Percentiles rank a stretch among this genome's conserved stretches.
phyloP scores from a whole-genome alignment of 2,888 invertebrate genomes.

The Tetropium fuscum region DNA sequence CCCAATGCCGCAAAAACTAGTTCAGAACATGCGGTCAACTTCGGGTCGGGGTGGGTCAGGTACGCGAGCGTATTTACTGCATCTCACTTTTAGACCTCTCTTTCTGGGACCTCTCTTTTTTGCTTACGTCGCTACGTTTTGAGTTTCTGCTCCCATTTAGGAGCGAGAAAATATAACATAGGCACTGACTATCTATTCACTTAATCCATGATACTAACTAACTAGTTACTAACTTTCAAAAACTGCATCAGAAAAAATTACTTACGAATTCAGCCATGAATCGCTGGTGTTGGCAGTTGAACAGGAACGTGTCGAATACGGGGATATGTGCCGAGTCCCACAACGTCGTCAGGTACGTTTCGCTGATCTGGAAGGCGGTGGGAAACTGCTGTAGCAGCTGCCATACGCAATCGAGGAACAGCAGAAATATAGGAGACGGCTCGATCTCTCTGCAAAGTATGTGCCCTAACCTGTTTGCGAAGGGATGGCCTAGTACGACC shows the following conservation, averaged over 20 bases:
- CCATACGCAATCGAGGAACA: constrained; percentile 95
- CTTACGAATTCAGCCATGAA: constrained; percentile 75
- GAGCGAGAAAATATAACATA: not conserved
- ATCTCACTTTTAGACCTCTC: no score
- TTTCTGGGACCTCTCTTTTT: no score
- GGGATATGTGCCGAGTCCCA: constrained; percentile 93
- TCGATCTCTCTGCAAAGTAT: constrained; percentile 73
- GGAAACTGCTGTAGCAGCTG: constrained; percentile 92
- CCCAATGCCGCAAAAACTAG: no score
- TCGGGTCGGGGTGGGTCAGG: no score
- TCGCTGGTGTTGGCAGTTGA: constrained; percentile 86
- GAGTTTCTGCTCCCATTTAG: no score
- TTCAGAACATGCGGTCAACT: no score
- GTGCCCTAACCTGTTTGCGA: constrained; percentile 73
- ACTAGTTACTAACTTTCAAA: no score
- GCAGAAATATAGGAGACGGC: constrained; percentile 87
- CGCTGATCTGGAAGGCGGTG: constrained; percentile 90
- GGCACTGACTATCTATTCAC: not conserved
- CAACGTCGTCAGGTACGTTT: constrained; percentile 90
- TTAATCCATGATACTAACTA: no score
- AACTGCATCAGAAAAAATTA: constrained; percentile 20
- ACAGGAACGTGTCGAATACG: constrained; percentile 93
- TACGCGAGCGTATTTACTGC: no score
- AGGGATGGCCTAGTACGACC: constrained; percentile 91
- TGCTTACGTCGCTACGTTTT: no score